These are phyloP conservation scores for Tenthredo scrophulariae DNA, from an alignment of 2,888 invertebrate genomes.

Conservation along the genomic window DNA sequence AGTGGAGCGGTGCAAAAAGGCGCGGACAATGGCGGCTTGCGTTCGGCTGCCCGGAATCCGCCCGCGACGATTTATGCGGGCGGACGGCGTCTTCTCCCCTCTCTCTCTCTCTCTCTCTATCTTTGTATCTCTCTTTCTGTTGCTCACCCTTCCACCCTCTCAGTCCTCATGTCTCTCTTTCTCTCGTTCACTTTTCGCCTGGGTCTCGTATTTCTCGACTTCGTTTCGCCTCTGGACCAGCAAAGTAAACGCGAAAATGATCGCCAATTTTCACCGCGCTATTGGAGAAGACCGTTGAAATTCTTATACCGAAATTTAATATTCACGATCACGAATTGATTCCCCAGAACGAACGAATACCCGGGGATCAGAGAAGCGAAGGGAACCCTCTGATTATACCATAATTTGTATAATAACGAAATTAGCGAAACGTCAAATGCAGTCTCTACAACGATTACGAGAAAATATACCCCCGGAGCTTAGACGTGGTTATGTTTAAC, in stretches of 20 bases:
- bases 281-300: neutral
- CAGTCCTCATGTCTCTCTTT: slow-evolving; percentile 51
- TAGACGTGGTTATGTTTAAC: neutral
- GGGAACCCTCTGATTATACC: neutral
- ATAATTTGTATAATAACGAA: neutral
- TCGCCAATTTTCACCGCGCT: slow-evolving; percentile 9
- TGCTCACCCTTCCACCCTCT: slow-evolving; percentile 51
- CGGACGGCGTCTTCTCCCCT: slow-evolving; percentile 63
- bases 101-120: slow-evolving; percentile 56
- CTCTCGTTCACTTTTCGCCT: slow-evolving; percentile 23
- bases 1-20: slow-evolving; percentile 71
- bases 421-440: neutral
- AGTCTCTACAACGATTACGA: neutral
- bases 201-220: slow-evolving; percentile 44
- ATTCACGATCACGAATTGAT: neutral
- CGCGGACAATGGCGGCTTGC: slow-evolving; percentile 74
- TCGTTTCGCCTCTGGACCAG: slow-evolving; percentile 18
- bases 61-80: slow-evolving; percentile 75
- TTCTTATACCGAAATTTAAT: neutral
- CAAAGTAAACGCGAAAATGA: neutral
- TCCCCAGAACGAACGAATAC: neutral
- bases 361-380: neutral
- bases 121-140: slow-evolving; percentile 56
- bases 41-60: slow-evolving; percentile 75
- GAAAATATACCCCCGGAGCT: neutral